These are phyloP conservation scores for Anoplius nigerrimus DNA, from an alignment of 2,888 invertebrate species.

Conservation along the genomic window DNA sequence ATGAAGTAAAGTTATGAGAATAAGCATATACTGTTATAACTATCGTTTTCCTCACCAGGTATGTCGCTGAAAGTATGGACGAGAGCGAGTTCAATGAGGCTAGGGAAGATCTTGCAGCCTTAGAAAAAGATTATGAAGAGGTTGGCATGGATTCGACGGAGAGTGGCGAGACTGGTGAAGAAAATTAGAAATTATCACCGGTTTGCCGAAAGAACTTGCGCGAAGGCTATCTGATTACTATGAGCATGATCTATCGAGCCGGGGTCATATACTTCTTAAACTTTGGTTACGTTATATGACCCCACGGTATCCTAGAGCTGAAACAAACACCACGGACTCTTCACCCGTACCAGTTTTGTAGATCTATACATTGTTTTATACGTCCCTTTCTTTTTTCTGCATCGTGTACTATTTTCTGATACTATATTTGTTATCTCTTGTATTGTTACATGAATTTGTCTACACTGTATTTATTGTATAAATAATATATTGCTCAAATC, in stretches of 20 bases:
- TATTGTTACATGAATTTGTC: no score
- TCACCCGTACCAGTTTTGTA: background rate
- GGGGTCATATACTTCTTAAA: background rate
- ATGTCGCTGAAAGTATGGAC: constrained; percentile 63
- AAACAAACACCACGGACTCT: constrained; percentile 21
- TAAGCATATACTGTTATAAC: no score
- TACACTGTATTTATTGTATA: no score
- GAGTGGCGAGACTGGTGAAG: constrained; percentile 87
- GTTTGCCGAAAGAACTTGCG: background rate
- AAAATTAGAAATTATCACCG: constrained; percentile 61
- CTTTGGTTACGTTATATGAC: background rate
- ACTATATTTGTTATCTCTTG: background rate
- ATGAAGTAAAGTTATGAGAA: no score
- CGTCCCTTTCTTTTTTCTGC: constrained; percentile 21
- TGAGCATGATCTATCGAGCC: background rate
- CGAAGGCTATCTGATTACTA: background rate
- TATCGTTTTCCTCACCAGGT: no score
- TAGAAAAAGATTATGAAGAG: constrained; percentile 92
- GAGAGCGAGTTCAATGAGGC: constrained; percentile 70
- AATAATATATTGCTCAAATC: no score
- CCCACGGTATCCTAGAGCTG: background rate
- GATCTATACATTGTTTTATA: constrained; percentile 30
- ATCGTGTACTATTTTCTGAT: constrained; percentile 1
- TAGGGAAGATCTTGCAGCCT: constrained; percentile 80
- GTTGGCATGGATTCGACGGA: constrained; percentile 92